Evolutionary conservation across 2,888 invertebrate species (phyloP), one percentile per base, ranked within the genome.

Genomic region (Proisotoma minuta): DNA sequence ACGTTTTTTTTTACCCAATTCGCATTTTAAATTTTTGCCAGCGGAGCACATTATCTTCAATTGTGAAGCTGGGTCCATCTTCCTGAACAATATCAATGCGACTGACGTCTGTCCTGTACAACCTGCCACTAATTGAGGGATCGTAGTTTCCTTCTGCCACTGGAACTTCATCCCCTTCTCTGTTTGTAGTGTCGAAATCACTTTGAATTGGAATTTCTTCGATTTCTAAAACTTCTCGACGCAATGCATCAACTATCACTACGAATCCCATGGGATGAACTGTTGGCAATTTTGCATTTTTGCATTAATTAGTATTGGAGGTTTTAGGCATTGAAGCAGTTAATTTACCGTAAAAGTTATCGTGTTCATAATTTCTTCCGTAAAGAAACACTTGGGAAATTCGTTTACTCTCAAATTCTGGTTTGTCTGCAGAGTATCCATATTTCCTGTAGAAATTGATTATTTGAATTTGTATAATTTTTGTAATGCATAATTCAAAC

Each of bases 241-340:
- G 0, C 1, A 51, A 47, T 1, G 65, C n/a, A 43, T 69, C 69
- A 4, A 66, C 64, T 1, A 54, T 34, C 1, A 23, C 57, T 1
- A 52, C 53, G 48, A 69, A 69, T 27, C 59, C 63, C 47, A 66
- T 62, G 3, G 69, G 69, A 59, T 69, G 66, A 1, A 62, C 69
- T 66, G 26, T 1, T 28, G n/a, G 43, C 24, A 53, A 53, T 48
- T 5, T 18, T 18, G 18, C 10, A 12, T 15, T 34, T 15, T 10
- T 10, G 8, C 34, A 34, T 34, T 10, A 10, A 34, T 34, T 10
- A 34, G 15, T 34, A 34, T 10, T 34, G 15, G 15, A 10, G 15
- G 8, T 34, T 34, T 34, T 34, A 34, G 15, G 34, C 15, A 15
- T 10, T 34, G 34, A 34, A 34, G 34, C 15, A 18, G n/a, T n/a